Percentiles rank a stretch among this genome's conserved stretches.
phyloP scores from a whole-genome alignment of 1,140 invertebrate genomes.

The Bradysia coprophila region DNA sequence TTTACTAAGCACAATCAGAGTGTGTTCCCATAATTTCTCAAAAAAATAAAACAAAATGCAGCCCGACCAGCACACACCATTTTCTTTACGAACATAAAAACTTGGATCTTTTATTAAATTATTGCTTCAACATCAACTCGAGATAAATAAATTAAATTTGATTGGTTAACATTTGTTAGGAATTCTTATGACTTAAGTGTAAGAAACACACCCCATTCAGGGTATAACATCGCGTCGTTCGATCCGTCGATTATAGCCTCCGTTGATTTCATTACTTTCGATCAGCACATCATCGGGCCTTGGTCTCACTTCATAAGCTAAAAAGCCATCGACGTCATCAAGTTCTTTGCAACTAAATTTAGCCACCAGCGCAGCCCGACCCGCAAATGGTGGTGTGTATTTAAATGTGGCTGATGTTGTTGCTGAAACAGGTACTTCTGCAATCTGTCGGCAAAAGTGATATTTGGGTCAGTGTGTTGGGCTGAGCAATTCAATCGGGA shows the following conservation, averaged over 20 bases:
- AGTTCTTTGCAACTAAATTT: slow-evolving; percentile 69
- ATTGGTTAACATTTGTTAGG: not conserved
- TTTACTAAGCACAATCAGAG: no score
- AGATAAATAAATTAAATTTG: slow-evolving; percentile 4
- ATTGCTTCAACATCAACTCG: no score
- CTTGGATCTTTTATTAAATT: no score
- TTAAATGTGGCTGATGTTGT: slow-evolving; percentile 47
- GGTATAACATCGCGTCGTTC: slow-evolving; percentile 19
- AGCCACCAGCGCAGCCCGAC: slow-evolving; percentile 53
- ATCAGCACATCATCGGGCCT: slow-evolving; percentile 18
- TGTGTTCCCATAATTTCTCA: no score
- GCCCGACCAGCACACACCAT: no score
- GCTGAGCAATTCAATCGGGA: not conserved
- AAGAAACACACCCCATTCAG: slow-evolving; percentile 4
- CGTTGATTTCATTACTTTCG: slow-evolving; percentile 9
- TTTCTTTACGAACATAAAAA: no score
- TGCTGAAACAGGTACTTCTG: slow-evolving; percentile 35
- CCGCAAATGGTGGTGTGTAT: slow-evolving; percentile 47
- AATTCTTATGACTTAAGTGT: not conserved
- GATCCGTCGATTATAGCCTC: slow-evolving; percentile 14
- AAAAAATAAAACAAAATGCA: no score
- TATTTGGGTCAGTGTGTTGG: not conserved
- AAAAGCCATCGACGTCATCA: slow-evolving; percentile 65
- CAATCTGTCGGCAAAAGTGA: slow-evolving; percentile 9
- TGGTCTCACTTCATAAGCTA: slow-evolving; percentile 34